phyloP scores from a whole-genome alignment of 2,113 vertebrate species.

The Muntiacus muntjak region DNA sequence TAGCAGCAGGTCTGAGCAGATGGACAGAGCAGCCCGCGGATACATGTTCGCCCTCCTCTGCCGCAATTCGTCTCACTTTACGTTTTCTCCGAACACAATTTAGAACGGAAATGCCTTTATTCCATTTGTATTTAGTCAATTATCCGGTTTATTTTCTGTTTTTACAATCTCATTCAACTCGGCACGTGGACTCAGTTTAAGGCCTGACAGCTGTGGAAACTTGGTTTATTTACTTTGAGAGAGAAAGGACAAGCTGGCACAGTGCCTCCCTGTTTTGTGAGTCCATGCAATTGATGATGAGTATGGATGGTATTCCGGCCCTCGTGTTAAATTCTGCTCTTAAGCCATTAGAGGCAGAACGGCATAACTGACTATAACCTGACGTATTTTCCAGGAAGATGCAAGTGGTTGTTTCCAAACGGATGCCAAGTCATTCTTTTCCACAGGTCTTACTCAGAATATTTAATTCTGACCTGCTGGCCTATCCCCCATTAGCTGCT shows the following conservation, averaged over 20 bases:
- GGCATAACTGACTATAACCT: not conserved
- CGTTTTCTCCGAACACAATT: slow-evolving; percentile 33
- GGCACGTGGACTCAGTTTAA: not conserved
- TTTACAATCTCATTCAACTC: slow-evolving; percentile 58
- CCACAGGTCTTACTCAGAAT: not conserved
- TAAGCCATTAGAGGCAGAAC: not conserved
- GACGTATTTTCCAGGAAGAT: not conserved
- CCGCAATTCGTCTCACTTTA: slow-evolving; percentile 6
- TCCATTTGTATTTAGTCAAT: slow-evolving; percentile 50
- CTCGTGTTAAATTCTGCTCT: not conserved
- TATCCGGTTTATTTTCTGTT: slow-evolving; percentile 54
- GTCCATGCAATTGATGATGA: not conserved
- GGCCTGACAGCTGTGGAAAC: slow-evolving; percentile 39
- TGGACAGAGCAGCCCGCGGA: not conserved
- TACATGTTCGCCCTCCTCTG: not conserved
- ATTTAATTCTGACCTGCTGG: not conserved
- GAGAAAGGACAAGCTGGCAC: not conserved
- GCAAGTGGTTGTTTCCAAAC: not conserved
- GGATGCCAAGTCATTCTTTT: not conserved
- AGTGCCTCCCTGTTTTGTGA: not conserved
- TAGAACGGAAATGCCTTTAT: slow-evolving; percentile 17
- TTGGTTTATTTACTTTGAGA: not conserved
- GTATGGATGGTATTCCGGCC: not conserved
- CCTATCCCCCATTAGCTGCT: not conserved
- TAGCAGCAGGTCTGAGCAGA: not conserved